phyloP scores from a whole-genome alignment of 2,797 vertebrate genomes.

The Gobionotothen gibberifrons region DNA sequence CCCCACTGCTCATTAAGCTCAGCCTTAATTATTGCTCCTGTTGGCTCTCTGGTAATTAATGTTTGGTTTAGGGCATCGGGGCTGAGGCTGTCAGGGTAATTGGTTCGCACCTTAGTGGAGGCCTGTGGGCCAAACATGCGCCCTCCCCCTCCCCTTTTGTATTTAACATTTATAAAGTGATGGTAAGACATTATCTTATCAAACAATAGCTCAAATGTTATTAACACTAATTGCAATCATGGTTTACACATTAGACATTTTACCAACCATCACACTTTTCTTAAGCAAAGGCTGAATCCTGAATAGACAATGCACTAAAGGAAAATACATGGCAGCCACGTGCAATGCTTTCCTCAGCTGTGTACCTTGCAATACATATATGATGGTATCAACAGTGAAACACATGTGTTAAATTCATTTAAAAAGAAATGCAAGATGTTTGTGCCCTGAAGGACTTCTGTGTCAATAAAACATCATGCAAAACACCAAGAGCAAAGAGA shows the following conservation, averaged over 20 bases:
- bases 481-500: neutral
- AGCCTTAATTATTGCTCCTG: constrained; percentile 70
- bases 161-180: constrained; percentile 41
- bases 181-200: constrained; percentile 45
- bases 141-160: constrained; percentile 42
- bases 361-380: constrained; percentile 8
- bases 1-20: constrained; percentile 63
- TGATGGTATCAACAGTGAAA: constrained; percentile 16
- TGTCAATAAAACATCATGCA: neutral
- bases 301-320: neutral
- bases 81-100: constrained; percentile 70
- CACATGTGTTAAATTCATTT: neutral
- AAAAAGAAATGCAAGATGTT: neutral
- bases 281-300: constrained; percentile 24
- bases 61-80: constrained; percentile 66
- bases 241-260: constrained; percentile 28
- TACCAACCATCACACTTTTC: constrained; percentile 13
- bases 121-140: constrained; percentile 42
- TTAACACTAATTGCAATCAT: constrained; percentile 40
- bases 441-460: neutral
- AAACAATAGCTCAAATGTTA: constrained; percentile 44
- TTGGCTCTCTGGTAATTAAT: constrained; percentile 69
- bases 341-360: constrained; percentile 14
- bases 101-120: constrained; percentile 63
- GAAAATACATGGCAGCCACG: constrained; percentile 19